These are phyloP conservation scores for Deroplatys truncata DNA, from an alignment of 2,888 invertebrate species.

Conservation along the genomic window DNA sequence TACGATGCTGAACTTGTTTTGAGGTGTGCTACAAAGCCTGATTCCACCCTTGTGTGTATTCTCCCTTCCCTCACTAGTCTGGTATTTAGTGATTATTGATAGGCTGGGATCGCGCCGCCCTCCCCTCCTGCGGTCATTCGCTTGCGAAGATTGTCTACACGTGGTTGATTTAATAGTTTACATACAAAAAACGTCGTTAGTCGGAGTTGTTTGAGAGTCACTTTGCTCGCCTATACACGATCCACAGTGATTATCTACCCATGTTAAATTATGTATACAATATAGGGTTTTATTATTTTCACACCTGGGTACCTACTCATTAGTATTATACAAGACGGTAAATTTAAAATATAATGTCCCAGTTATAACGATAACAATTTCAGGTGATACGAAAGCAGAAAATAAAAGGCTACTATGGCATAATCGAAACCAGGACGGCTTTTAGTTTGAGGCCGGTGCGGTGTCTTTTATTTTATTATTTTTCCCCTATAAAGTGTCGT, in stretches of 20 bases:
- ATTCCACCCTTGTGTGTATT: background rate
- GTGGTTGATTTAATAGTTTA: background rate
- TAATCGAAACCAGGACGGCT: background rate
- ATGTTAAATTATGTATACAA: constrained; percentile 6
- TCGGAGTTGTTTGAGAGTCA: background rate
- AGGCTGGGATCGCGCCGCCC: background rate
- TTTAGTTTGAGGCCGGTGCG: background rate
- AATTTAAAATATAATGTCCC: constrained; percentile 1
- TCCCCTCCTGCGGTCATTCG: background rate
- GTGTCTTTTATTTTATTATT: background rate
- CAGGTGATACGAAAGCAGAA: background rate
- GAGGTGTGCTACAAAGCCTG: background rate
- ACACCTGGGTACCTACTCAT: background rate
- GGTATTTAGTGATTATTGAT: background rate
- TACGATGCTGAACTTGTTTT: too few species aligned
- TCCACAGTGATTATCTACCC: background rate
- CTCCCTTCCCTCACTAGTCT: background rate
- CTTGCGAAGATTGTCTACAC: background rate
- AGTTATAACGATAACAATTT: background rate
- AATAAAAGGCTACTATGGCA: background rate
- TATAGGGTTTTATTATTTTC: constrained; percentile 6
- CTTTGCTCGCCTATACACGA: background rate
- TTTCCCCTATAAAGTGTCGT: background rate
- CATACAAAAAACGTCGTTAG: background rate
- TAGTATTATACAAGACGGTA: background rate